A percentile compares a stretch with the other conserved stretches of the same genome.
phyloP scores from a whole-genome alignment of 1,140 invertebrate genomes.

The Meloidogyne exigua region DNA sequence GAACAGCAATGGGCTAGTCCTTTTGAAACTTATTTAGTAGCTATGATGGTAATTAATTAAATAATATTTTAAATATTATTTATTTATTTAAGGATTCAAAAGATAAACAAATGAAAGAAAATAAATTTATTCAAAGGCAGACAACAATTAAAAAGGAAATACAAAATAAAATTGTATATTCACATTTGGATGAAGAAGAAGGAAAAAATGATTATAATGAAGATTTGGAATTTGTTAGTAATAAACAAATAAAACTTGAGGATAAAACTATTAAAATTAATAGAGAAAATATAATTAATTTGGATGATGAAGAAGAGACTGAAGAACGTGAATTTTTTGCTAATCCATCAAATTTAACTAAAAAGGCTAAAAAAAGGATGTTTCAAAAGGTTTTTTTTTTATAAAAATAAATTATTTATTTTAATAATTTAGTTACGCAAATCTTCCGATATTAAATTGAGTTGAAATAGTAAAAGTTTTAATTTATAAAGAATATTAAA shows the following conservation, averaged over 20 bases:
- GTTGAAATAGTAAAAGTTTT: not conserved
- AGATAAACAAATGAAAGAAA: constrained; percentile 3
- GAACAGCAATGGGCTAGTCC: constrained; percentile 32
- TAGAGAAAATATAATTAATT: not conserved
- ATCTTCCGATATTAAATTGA: not conserved
- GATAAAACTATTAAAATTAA: not conserved
- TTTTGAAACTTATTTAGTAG: constrained; percentile 33
- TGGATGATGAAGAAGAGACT: not conserved
- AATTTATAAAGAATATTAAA: too few relatives aligned
- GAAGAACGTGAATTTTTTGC: constrained; percentile 13
- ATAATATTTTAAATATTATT: not conserved
- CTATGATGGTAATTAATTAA: not conserved
- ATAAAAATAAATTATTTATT: not conserved
- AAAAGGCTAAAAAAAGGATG: constrained; percentile 9
- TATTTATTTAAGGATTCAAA: not conserved
- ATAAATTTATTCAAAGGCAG: not conserved
- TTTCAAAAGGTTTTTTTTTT: not conserved
- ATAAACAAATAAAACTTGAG: not conserved
- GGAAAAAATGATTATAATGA: not conserved
- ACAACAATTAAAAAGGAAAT: not conserved
- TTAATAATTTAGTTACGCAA: not conserved
- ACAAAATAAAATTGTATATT: not conserved
- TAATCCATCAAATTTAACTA: constrained; percentile 25
- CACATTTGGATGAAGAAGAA: constrained; percentile 16
- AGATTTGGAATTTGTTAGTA: not conserved